Percentiles rank a stretch among this genome's conserved stretches.
Evolutionary conservation across 2,888 invertebrate genomes (phyloP).

Genomic region (Scaptomyza polygonia): DNA sequence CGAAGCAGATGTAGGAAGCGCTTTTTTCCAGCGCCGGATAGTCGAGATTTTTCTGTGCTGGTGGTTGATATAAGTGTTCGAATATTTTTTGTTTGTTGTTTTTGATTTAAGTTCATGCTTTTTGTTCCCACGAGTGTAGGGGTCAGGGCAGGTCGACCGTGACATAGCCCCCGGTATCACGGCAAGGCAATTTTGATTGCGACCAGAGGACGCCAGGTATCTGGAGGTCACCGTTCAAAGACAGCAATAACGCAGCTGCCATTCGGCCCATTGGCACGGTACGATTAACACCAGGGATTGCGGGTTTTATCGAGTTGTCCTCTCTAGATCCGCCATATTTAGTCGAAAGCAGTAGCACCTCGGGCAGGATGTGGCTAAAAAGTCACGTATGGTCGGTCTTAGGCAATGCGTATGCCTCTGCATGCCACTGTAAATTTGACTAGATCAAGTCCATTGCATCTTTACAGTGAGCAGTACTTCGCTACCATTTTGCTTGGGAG

Average conservation of each 20-base stretch:
- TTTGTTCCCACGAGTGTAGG: constrained; percentile 47
- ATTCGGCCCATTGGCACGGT: constrained; percentile 50
- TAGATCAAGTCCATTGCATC: neutral
- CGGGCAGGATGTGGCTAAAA: constrained; percentile 42
- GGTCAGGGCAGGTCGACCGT: constrained; percentile 38
- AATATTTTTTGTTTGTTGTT: constrained; percentile 9
- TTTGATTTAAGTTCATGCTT: constrained; percentile 18
- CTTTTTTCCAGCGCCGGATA: constrained; percentile 24
- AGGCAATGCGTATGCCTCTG: constrained; percentile 34
- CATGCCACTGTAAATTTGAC: constrained; percentile 12
- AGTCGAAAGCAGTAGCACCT: constrained; percentile 50
- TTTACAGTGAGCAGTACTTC: constrained; percentile 19
- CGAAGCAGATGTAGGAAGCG: constrained; percentile 5
- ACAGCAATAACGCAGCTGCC: constrained; percentile 55
- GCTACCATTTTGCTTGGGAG: constrained; percentile 16
- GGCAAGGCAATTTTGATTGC: constrained; percentile 38
- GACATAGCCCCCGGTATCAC: constrained; percentile 48
- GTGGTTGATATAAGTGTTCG: neutral
- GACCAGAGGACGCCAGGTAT: constrained; percentile 51
- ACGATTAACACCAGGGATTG: constrained; percentile 42
- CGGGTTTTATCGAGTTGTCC: constrained; percentile 57
- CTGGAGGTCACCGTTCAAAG: constrained; percentile 53
- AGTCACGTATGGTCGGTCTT: constrained; percentile 48
- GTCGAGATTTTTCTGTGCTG: neutral
- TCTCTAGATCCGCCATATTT: constrained; percentile 58